Base-by-base conservation (phyloP, 30 jellyfish, hydroid and myxozoan genomes). In the Hydra vulgaris region DNA sequence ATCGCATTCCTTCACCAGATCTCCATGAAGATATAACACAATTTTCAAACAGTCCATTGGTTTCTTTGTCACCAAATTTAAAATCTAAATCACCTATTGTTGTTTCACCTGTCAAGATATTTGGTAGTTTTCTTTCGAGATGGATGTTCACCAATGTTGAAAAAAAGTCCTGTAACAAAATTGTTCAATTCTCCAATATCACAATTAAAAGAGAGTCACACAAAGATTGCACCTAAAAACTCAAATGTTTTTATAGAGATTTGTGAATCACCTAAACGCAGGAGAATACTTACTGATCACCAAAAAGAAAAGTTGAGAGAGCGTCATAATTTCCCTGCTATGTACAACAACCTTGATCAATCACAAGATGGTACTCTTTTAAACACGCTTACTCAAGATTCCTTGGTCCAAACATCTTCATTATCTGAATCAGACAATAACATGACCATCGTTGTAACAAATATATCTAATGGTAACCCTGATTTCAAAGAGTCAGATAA, bases 201-300 rank as follows among this genome's bases (percentile, higher is more conserved):
- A 1, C 40, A 7, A 4, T 20, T n/a, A 19, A 73, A 73, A 21
- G 56, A 23, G 56, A 21, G 23, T 20, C 73, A 8, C 7, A 20
- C 55, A 4, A 21, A 25, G 61, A 19, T 73, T 26, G 4, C 19
- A 12, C 18, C 53, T 7, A 54, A 75, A 22, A 74, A 52, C 0
- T 26, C 88, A 85, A 66, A 53, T 26, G 96, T 82, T 0, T 91
- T 91, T 55, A 95, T 91, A 1, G 73, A 73, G 23, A 91, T 91
- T 66, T 86, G 78, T 18, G 89, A 89, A 3, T 86, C 98, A 8
- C 98, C 96, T 21, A 91, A 91, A 83, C 83, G 83, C 84, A 81
- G 89, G n/a, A 87, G 95, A 67, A 23, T 86, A 56, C 71, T 91
- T 74, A 91, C 98, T 15, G 98, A 91, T 71, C 98, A 91, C 40